Evolutionary conservation across 2,113 vertebrate species (phyloP).

Genomic region (Psophia crepitans): DNA sequence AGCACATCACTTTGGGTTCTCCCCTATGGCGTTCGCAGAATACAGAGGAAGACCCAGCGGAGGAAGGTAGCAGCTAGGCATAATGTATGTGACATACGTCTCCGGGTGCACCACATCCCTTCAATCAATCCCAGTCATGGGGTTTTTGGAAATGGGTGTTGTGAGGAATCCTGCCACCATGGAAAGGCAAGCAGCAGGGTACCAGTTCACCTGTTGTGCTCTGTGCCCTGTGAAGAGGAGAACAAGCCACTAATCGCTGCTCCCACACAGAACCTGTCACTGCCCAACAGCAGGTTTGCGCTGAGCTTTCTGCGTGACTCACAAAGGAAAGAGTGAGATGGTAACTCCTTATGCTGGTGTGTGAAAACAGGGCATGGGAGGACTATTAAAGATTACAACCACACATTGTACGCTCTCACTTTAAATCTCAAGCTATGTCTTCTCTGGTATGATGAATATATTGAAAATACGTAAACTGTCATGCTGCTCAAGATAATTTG

Average conservation of each 20-base stretch:
- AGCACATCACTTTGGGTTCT: neutral
- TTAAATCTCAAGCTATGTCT: neutral
- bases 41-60: neutral
- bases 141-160: neutral
- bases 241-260: neutral
- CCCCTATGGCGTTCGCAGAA: rapidly evolving
- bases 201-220: neutral
- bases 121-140: rapidly evolving
- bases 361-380: neutral
- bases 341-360: neutral
- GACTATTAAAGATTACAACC: neutral
- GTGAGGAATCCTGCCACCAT: neutral
- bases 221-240: rapidly evolving
- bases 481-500: neutral
- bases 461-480: neutral
- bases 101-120: neutral
- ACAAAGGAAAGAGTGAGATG: neutral
- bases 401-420: neutral
- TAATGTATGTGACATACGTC: rapidly evolving
- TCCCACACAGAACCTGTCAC: neutral
- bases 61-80: neutral
- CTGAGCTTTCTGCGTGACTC: neutral
- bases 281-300: neutral
- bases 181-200: neutral
- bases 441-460: neutral